Conservation (phyloP, 2,113 vertebrate species). For the Raja brachyura region DNA sequence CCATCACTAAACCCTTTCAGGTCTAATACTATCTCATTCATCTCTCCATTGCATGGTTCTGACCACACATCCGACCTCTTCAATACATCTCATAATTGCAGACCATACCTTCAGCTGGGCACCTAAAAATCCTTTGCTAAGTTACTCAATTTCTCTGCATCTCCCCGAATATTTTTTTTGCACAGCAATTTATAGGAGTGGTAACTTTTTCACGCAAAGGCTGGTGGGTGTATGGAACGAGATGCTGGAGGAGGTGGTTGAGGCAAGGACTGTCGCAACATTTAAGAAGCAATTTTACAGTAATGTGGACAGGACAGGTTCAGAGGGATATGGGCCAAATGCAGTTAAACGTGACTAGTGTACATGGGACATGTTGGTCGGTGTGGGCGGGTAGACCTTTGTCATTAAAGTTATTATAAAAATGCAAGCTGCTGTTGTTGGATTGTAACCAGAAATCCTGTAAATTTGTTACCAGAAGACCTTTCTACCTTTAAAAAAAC, state of each 20-base stretch:
- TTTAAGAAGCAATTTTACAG: too few relatives aligned
- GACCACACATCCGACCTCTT: neutral
- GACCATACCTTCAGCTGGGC: neutral
- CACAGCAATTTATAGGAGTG: too few relatives aligned
- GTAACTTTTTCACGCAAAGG: too few relatives aligned
- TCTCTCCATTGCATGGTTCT: neutral
- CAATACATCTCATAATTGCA: neutral
- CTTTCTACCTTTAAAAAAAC: neutral
- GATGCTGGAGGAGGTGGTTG: too few relatives aligned
- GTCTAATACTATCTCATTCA: neutral
- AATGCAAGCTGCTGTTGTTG: neutral
- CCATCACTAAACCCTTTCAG: neutral
- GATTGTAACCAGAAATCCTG: neutral
- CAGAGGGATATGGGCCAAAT: too few relatives aligned
- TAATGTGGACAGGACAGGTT: too few relatives aligned
- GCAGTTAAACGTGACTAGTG: too few relatives aligned
- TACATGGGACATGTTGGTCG: too few relatives aligned
- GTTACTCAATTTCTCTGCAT: neutral
- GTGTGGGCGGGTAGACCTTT: neutral
- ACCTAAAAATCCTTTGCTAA: neutral
- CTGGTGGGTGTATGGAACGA: too few relatives aligned
- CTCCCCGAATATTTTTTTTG: too few relatives aligned
- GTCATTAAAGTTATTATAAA: neutral
- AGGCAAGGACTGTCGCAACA: too few relatives aligned
- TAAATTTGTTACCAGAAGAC: neutral